phyloP scores from a whole-genome alignment of 2,888 invertebrate species.

The Leucoma salicis region DNA sequence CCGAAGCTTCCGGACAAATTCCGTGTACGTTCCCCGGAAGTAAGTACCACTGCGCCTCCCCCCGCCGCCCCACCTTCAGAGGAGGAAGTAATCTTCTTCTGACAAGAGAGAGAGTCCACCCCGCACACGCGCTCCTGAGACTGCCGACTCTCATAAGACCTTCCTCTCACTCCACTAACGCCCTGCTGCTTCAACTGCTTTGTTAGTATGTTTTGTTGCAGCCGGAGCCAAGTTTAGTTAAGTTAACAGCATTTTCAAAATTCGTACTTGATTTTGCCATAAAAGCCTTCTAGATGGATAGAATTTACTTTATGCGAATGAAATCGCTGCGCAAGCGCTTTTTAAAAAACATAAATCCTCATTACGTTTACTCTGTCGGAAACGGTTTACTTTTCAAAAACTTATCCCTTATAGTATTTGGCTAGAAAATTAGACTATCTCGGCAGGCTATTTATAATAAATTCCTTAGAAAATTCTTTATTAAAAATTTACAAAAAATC shows the following conservation, averaged over 20 bases:
- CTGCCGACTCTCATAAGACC: constrained; percentile 66
- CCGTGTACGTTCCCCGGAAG: constrained; percentile 82
- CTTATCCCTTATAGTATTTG: too few species aligned
- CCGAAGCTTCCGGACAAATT: constrained; percentile 87
- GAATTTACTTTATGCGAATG: too few species aligned
- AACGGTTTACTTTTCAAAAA: too few species aligned
- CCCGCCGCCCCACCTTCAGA: constrained; percentile 49
- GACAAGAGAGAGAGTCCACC: constrained; percentile 64
- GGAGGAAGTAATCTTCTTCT: constrained; percentile 87
- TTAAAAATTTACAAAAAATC: too few species aligned
- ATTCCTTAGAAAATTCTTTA: too few species aligned
- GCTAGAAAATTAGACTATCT: too few species aligned
- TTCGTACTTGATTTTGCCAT: too few species aligned
- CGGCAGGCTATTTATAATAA: too few species aligned
- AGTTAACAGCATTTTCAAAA: constrained; percentile 5
- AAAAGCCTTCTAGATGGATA: too few species aligned
- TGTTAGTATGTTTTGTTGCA: neutral
- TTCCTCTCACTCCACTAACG: constrained; percentile 32
- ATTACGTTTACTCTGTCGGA: too few species aligned
- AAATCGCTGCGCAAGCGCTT: too few species aligned
- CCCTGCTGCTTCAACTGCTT: constrained; percentile 22
- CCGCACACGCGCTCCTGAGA: constrained; percentile 64
- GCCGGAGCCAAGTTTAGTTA: neutral
- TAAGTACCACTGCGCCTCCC: constrained; percentile 25
- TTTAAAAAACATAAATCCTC: too few species aligned